Conservation (phyloP, 2,113 vertebrate genomes). For the Menura novaehollandiae region DNA sequence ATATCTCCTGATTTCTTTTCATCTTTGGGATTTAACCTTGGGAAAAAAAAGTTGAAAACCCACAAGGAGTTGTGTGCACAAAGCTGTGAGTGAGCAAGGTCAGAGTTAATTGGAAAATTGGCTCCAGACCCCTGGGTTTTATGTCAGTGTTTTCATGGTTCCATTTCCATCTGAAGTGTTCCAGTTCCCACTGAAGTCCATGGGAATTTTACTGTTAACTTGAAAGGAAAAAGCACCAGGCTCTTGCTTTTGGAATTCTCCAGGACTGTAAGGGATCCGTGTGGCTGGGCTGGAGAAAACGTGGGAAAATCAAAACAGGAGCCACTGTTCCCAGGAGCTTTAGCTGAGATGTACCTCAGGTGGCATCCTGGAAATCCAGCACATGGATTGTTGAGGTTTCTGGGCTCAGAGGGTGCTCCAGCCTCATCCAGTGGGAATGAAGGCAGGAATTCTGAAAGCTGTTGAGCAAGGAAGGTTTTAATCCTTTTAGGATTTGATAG, state of each 20-base stretch:
- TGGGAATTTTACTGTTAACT: neutral
- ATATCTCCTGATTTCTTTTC: neutral
- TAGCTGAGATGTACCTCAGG: neutral
- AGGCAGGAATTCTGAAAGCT: neutral
- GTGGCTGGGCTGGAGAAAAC: neutral
- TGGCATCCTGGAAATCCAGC: neutral
- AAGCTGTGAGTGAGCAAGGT: neutral
- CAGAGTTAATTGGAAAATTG: neutral
- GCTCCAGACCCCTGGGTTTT: neutral
- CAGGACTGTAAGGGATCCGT: neutral
- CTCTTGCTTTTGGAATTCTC: neutral
- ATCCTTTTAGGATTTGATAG: neutral
- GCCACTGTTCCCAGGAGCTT: neutral
- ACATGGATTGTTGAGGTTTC: accelerated
- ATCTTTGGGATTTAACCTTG: neutral
- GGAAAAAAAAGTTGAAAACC: neutral
- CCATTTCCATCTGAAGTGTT: neutral
- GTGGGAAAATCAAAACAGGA: neutral
- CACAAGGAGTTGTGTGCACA: neutral
- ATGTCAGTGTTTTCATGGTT: neutral
- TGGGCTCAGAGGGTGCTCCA: neutral
- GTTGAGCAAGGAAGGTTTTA: neutral
- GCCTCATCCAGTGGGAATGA: neutral
- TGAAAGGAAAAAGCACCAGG: neutral
- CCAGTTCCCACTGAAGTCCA: neutral